These are phyloP conservation scores for Caenorhabditis wallacei DNA, from an alignment of 2,888 invertebrate genomes.

Conservation along the genomic window DNA sequence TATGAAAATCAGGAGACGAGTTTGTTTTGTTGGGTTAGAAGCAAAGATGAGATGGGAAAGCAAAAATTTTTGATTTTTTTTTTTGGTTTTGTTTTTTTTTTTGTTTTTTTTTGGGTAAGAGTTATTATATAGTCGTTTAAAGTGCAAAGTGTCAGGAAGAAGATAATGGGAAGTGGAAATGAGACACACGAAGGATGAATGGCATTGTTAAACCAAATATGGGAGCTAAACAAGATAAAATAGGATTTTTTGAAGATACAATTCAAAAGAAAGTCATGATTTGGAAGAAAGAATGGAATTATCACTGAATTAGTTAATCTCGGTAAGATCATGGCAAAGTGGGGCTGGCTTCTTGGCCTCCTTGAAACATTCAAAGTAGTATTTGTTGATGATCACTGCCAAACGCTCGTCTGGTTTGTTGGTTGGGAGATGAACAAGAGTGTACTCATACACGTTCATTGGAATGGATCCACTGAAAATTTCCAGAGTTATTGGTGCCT, in stretches of 20 bases:
- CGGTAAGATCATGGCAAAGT: slow-evolving; percentile 1
- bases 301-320: not conserved
- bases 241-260: too few relatives aligned
- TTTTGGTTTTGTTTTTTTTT: too few relatives aligned
- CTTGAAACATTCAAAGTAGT: slow-evolving; percentile 31
- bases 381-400: slow-evolving; percentile 1
- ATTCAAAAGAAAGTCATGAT: not conserved
- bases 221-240: too few relatives aligned
- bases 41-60: too few relatives aligned
- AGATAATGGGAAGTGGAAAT: too few relatives aligned
- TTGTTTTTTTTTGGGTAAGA: not conserved
- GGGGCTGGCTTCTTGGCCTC: slow-evolving; percentile 6
- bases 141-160: too few relatives aligned
- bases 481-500: too few relatives aligned
- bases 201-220: too few relatives aligned
- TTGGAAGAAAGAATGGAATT: not conserved
- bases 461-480: slow-evolving; percentile 25
- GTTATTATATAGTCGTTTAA: too few relatives aligned
- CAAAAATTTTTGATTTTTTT: too few relatives aligned
- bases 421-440: not conserved
- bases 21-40: too few relatives aligned
- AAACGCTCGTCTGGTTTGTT: slow-evolving; percentile 2
- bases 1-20: too few relatives aligned
- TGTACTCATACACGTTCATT: not conserved
- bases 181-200: not conserved